A percentile compares a stretch with the other conserved stretches of the same genome.
phyloP scores from a whole-genome alignment of 2,113 vertebrate species.

The Melanotaenia duboulayi region DNA sequence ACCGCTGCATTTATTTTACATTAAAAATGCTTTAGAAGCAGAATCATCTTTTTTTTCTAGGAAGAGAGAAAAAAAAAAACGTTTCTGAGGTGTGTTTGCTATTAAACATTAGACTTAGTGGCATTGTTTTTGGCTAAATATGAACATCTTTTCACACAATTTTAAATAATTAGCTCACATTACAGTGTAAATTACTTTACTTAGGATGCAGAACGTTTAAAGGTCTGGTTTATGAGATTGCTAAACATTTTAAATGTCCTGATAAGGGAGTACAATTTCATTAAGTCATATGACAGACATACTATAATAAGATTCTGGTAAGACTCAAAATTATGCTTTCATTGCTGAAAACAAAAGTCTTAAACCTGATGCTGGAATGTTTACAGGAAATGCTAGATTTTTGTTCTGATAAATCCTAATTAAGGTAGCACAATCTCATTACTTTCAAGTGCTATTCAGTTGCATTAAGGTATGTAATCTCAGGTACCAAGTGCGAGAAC shows the following conservation, averaged over 20 bases:
- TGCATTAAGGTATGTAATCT: too few relatives aligned
- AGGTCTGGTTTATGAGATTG: neutral
- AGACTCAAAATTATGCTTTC: too few relatives aligned
- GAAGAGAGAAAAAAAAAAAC: neutral
- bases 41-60: conserved; percentile 44
- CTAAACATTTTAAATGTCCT: neutral
- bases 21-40: conserved; percentile 64
- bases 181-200: neutral
- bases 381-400: too few relatives aligned
- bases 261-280: neutral
- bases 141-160: neutral
- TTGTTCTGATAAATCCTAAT: too few relatives aligned
- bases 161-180: neutral
- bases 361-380: too few relatives aligned
- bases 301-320: too few relatives aligned
- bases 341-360: too few relatives aligned
- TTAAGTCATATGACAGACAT: too few relatives aligned
- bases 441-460: too few relatives aligned
- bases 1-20: conserved; percentile 52
- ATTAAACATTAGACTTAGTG: neutral
- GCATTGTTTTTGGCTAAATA: neutral
- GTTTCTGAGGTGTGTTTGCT: conserved; percentile 1
- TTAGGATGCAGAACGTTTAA: conserved; percentile 9
- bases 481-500: too few relatives aligned
- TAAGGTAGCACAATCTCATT: too few relatives aligned